Percentiles rank a stretch among this genome's conserved stretches.
phyloP scores from a whole-genome alignment of 2,888 invertebrate species.

The Caenorhabditis doughertyi region DNA sequence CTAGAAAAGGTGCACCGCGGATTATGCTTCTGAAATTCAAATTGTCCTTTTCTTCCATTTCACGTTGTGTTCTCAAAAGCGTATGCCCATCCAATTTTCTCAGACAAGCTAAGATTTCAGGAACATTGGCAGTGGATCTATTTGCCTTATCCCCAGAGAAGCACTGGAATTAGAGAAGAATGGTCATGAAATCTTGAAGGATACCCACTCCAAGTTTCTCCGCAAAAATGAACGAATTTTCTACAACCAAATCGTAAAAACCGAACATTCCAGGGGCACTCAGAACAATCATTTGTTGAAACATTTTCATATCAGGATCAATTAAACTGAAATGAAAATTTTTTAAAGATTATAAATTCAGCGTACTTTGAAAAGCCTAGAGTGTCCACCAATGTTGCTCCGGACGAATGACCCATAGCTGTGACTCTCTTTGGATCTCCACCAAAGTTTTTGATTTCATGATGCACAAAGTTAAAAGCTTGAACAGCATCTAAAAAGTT shows the following conservation, averaged over 20 bases:
- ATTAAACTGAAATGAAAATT: constrained; percentile 22
- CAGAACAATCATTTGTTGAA: constrained; percentile 44
- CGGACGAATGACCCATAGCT: constrained; percentile 58
- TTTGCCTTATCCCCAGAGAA: background rate
- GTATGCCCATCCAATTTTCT: constrained; percentile 3
- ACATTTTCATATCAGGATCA: constrained; percentile 44
- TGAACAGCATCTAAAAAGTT: constrained; percentile 28
- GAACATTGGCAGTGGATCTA: background rate
- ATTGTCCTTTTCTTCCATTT: constrained; percentile 11
- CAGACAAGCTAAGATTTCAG: constrained; percentile 31
- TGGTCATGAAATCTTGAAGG: background rate
- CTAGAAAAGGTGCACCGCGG: constrained; percentile 34
- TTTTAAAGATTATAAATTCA: background rate
- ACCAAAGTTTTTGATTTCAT: constrained; percentile 54
- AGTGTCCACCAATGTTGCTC: constrained; percentile 19
- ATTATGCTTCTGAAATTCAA: constrained; percentile 23
- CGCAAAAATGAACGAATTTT: constrained; percentile 23
- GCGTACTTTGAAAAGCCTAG: constrained; percentile 38
- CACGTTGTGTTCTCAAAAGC: constrained; percentile 13
- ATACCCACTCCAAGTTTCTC: constrained; percentile 1
- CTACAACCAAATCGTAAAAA: constrained; percentile 14
- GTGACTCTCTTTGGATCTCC: constrained; percentile 51
- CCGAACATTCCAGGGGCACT: constrained; percentile 39
- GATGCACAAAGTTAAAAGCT: constrained; percentile 41
- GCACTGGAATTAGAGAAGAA: constrained; percentile 13